Conservation (phyloP, 2,888 invertebrate genomes). For the Anarsia innoxiella region DNA sequence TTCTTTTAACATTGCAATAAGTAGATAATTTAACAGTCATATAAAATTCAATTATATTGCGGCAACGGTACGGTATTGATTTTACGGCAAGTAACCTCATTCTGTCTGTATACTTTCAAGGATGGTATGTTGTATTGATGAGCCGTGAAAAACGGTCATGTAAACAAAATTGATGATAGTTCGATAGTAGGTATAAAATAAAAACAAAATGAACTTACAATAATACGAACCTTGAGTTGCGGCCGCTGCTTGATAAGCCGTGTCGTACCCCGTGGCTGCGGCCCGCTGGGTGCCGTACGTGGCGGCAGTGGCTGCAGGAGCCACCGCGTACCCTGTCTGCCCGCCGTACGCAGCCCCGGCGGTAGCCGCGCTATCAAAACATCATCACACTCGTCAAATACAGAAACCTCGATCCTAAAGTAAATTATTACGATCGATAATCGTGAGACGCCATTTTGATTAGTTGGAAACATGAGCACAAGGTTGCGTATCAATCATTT, state of each 20-base stretch:
- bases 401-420: slow-evolving; percentile 17
- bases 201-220: not conserved
- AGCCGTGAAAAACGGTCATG: too few species aligned
- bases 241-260: slow-evolving; percentile 87
- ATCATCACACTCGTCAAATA: slow-evolving; percentile 22
- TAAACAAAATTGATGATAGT: too few species aligned
- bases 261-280: slow-evolving; percentile 86
- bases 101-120: not conserved
- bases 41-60: slow-evolving; percentile 7
- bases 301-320: slow-evolving; percentile 86
- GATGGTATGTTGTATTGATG: too few species aligned
- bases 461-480: slow-evolving; percentile 53
- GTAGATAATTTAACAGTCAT: too few species aligned
- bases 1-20: too few species aligned
- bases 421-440: slow-evolving; percentile 50
- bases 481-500: slow-evolving; percentile 36
- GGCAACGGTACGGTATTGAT: slow-evolving; percentile 7
- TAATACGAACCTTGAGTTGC: slow-evolving; percentile 80
- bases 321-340: slow-evolving; percentile 89
- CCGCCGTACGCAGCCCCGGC: slow-evolving; percentile 89
- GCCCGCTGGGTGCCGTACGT: slow-evolving; percentile 89
- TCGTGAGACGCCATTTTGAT: slow-evolving; percentile 67
- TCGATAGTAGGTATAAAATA: not conserved
- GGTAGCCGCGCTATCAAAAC: slow-evolving; percentile 77
- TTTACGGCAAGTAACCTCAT: slow-evolving; percentile 22